phyloP scores from a whole-genome alignment of 2,888 invertebrate genomes.

The Drosophila crucigera region DNA sequence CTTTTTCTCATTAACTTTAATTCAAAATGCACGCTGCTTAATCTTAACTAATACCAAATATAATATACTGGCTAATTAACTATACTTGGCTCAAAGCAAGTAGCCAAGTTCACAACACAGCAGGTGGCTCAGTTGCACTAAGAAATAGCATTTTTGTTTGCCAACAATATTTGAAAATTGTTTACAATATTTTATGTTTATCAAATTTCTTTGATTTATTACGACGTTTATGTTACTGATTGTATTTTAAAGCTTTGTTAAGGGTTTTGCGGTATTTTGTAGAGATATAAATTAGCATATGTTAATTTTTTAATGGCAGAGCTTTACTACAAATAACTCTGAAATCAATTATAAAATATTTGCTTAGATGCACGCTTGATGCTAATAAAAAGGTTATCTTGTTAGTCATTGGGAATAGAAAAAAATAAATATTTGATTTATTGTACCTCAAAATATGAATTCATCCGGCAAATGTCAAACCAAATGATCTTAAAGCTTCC shows the following conservation, averaged over 20 bases:
- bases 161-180: slow-evolving; percentile 32
- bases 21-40: not conserved
- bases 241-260: slow-evolving; percentile 14
- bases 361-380: not conserved
- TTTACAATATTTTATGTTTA: slow-evolving; percentile 25
- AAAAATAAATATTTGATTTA: not conserved
- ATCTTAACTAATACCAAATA: not conserved
- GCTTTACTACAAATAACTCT: slow-evolving; percentile 1
- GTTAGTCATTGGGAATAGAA: not conserved
- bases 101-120: slow-evolving; percentile 36
- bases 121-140: slow-evolving; percentile 16
- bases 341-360: not conserved
- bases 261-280: slow-evolving; percentile 13
- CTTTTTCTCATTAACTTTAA: not conserved
- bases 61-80: not conserved
- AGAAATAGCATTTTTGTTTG: slow-evolving; percentile 29
- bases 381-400: slow-evolving; percentile 7
- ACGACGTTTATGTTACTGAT: slow-evolving; percentile 35
- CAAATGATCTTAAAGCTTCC: slow-evolving; percentile 27
- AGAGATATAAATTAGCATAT: slow-evolving; percentile 42
- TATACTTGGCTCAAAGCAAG: not conserved
- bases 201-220: slow-evolving; percentile 62
- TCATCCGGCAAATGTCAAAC: slow-evolving; percentile 19
- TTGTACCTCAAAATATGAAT: not conserved
- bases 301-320: slow-evolving; percentile 17